These are phyloP conservation scores for Aspidiotus rigidus DNA, from an alignment of 2,888 invertebrate genomes.

Conservation along the genomic window DNA sequence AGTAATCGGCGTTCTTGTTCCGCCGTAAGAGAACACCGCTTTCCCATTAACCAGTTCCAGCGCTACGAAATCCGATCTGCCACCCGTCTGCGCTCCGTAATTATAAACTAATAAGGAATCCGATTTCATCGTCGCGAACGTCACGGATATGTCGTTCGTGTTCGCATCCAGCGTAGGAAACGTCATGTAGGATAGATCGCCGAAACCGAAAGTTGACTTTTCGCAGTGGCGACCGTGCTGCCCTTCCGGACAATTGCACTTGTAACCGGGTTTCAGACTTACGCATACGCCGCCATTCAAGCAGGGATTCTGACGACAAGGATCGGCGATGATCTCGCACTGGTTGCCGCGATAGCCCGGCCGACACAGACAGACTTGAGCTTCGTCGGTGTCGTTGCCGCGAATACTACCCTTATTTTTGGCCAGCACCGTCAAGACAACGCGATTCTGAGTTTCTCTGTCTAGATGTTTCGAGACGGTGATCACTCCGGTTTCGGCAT, in stretches of 20 bases:
- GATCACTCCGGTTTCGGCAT: slow-evolving; percentile 72
- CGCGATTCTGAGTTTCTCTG: slow-evolving; percentile 78
- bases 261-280: slow-evolving; percentile 75
- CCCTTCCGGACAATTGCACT: slow-evolving; percentile 70
- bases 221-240: slow-evolving; percentile 86
- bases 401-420: slow-evolving; percentile 89
- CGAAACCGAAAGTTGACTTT: slow-evolving; percentile 79
- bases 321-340: slow-evolving; percentile 80
- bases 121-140: slow-evolving; percentile 80
- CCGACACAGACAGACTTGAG: slow-evolving; percentile 85
- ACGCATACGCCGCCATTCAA: slow-evolving; percentile 80
- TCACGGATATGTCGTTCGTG: slow-evolving; percentile 82
- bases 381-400: slow-evolving; percentile 91
- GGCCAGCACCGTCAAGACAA: slow-evolving; percentile 82
- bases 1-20: slow-evolving; percentile 77
- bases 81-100: slow-evolving; percentile 77
- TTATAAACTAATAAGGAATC: slow-evolving; percentile 84
- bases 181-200: slow-evolving; percentile 78
- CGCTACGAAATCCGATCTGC: slow-evolving; percentile 84
- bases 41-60: slow-evolving; percentile 76
- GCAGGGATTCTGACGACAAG: slow-evolving; percentile 89
- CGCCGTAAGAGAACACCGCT: slow-evolving; percentile 82
- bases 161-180: slow-evolving; percentile 76
- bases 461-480: slow-evolving; percentile 72
- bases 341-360: slow-evolving; percentile 84